Conservation (phyloP, 92 coral and sea anemone genomes). For the Diadumene lineata region DNA sequence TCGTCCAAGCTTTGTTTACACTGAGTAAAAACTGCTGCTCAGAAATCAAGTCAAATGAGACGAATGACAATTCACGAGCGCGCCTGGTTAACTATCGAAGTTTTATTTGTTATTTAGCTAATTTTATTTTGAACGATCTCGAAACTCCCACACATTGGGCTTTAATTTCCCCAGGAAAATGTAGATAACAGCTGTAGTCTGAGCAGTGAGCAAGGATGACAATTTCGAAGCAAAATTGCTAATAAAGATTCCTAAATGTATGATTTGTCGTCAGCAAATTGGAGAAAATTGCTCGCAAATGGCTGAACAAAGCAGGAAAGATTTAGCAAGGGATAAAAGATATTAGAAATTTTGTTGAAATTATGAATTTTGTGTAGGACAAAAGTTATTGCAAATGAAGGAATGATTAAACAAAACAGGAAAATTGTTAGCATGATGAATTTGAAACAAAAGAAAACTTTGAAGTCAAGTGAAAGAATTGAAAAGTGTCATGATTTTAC, state of each 20-base stretch:
- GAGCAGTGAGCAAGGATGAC: not conserved
- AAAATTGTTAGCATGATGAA: too few relatives aligned
- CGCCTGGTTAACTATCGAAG: not conserved
- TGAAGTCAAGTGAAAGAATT: too few relatives aligned
- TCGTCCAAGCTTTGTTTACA: too few relatives aligned
- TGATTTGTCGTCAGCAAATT: not conserved
- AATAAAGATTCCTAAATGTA: not conserved
- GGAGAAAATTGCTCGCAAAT: not conserved
- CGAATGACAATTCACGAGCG: too few relatives aligned
- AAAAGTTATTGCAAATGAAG: too few relatives aligned
- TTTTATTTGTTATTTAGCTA: not conserved
- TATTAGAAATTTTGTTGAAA: not conserved
- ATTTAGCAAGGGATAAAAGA: not conserved
- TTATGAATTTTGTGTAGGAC: not conserved
- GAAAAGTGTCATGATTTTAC: too few relatives aligned
- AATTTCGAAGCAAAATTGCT: not conserved
- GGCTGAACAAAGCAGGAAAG: not conserved
- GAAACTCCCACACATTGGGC: slow-evolving; percentile 29
- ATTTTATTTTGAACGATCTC: slow-evolving; percentile 16
- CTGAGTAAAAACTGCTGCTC: not conserved
- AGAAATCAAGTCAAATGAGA: not conserved
- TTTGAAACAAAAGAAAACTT: too few relatives aligned
- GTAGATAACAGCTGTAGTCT: not conserved
- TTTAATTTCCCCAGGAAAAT: slow-evolving; percentile 23
- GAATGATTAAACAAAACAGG: too few relatives aligned